Percentiles rank a stretch among this genome's conserved stretches.
These are phyloP conservation scores for Oasisia sp. DNA, from an alignment of 2,888 invertebrate species.

Conservation along the genomic window DNA sequence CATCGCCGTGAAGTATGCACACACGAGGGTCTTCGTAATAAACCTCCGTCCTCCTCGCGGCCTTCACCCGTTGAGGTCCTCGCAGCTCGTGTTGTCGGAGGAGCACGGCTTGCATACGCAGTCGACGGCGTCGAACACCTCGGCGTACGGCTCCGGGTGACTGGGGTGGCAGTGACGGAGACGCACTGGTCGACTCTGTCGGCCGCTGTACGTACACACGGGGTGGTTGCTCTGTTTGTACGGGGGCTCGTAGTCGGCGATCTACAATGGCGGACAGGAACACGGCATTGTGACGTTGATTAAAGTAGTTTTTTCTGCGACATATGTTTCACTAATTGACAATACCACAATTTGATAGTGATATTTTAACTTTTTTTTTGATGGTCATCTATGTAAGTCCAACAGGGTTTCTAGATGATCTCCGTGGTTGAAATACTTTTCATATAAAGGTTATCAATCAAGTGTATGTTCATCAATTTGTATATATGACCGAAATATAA, in stretches of 20 bases:
- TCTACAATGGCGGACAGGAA: slow-evolving; percentile 67
- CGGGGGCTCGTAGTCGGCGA: slow-evolving; percentile 88
- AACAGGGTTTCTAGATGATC: no score
- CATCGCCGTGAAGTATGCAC: neutral
- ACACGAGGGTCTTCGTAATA: neutral
- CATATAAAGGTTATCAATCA: no score
- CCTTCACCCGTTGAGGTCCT: slow-evolving; percentile 62
- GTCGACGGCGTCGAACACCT: slow-evolving; percentile 81
- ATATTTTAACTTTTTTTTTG: no score
- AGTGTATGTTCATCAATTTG: no score
- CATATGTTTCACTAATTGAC: neutral
- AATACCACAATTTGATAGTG: neutral
- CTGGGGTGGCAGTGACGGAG: slow-evolving; percentile 81
- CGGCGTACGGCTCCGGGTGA: slow-evolving; percentile 77
- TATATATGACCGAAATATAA: no score
- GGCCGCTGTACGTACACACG: slow-evolving; percentile 82
- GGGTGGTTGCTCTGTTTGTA: slow-evolving; percentile 87
- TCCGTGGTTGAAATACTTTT: no score
- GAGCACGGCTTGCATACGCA: slow-evolving; percentile 81
- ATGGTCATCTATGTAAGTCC: no score
- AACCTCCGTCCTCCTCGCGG: neutral
- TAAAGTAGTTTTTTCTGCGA: neutral
- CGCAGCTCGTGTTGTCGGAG: slow-evolving; percentile 78
- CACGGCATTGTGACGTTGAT: neutral
- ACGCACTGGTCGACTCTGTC: slow-evolving; percentile 74